Evolutionary conservation across 2,797 vertebrate genomes (phyloP).

Genomic region (Lycodopsis pacificus): DNA sequence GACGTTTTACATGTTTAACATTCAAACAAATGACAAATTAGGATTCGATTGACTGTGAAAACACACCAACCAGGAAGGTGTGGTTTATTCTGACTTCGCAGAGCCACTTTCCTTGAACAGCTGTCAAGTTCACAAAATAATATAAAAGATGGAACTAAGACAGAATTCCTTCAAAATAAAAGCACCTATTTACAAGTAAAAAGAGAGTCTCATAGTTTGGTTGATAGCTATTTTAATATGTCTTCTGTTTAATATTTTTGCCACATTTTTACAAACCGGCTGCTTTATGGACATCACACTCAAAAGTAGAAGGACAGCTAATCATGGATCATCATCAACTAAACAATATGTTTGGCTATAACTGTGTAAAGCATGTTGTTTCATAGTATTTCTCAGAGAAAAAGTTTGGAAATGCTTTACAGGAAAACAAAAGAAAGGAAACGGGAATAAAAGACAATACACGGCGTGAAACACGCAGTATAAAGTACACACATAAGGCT

Average conservation of each 20-base stretch:
- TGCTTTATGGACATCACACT: background rate
- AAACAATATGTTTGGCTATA: background rate
- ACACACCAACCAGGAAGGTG: constrained; percentile 34
- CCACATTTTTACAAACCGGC: background rate
- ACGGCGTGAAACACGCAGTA: too few relatives aligned
- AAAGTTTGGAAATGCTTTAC: background rate
- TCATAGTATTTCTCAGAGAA: background rate
- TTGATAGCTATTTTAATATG: background rate
- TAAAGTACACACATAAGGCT: background rate
- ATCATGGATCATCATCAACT: background rate
- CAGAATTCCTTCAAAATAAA: constrained; percentile 47
- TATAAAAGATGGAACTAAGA: background rate
- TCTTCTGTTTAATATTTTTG: background rate
- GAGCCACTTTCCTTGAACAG: background rate
- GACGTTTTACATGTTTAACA: background rate
- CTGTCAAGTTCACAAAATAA: constrained; percentile 8
- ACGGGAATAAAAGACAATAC: background rate
- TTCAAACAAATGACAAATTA: background rate
- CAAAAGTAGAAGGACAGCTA: background rate
- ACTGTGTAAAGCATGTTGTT: background rate
- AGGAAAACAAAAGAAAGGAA: background rate
- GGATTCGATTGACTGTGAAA: background rate
- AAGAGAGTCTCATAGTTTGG: background rate
- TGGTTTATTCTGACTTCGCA: constrained; percentile 47
- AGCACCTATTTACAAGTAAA: background rate